These are phyloP conservation scores for Papilio polyxenes DNA, from an alignment of 1,140 invertebrate genomes.

Conservation along the genomic window DNA sequence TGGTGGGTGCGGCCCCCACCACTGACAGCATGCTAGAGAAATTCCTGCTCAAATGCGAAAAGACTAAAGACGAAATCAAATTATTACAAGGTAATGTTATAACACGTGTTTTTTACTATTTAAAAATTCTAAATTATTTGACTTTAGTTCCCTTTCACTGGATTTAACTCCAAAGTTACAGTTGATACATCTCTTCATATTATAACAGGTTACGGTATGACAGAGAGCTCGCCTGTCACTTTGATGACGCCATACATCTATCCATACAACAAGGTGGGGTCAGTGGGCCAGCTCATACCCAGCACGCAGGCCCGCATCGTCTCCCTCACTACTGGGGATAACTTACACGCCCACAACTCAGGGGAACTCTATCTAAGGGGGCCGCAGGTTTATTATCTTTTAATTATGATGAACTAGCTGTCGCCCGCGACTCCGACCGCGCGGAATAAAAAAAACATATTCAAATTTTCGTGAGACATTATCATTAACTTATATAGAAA, in stretches of 20 bases:
- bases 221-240: constrained; percentile 84
- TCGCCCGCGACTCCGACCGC: too few relatives aligned
- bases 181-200: too few relatives aligned
- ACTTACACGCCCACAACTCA: constrained; percentile 80
- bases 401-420: too few relatives aligned
- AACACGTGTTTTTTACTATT: background rate
- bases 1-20: constrained; percentile 85
- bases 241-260: constrained; percentile 81
- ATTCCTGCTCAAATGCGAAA: constrained; percentile 80
- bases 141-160: too few relatives aligned
- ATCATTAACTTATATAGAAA: too few relatives aligned
- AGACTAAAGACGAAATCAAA: constrained; percentile 80
- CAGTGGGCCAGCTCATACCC: constrained; percentile 84
- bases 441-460: too few relatives aligned
- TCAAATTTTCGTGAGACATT: too few relatives aligned
- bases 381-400: constrained; percentile 85
- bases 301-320: constrained; percentile 85
- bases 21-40: constrained; percentile 83
- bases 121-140: too few relatives aligned
- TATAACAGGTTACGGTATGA: constrained; percentile 84
- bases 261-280: constrained; percentile 83
- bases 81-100: constrained; percentile 80
- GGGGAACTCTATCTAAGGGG: constrained; percentile 87
- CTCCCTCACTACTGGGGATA: constrained; percentile 79
- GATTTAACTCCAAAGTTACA: too few relatives aligned